Evolutionary conservation across 2,888 invertebrate genomes (phyloP), one percentile per base, ranked within the genome.

Genomic region (Drosophila kuntzei): DNA sequence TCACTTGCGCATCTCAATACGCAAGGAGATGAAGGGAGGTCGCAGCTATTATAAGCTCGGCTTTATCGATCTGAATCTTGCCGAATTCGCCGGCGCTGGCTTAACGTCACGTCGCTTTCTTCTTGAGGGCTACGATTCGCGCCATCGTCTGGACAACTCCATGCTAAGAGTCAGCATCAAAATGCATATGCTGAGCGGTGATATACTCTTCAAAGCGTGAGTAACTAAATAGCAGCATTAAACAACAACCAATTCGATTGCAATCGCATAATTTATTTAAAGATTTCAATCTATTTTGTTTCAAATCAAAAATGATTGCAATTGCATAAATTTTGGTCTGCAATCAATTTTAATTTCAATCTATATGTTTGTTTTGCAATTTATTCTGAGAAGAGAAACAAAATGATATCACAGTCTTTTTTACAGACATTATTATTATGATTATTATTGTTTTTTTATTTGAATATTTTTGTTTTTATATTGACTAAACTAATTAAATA

Each of bases 201-300:
- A 99, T 93, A 98, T 98, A 81, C 95, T 98, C 77, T 99, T 99
- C 92, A 98, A 99, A 96, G 98, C 98, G 98, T 98, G 93, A 95
- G 97, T 94, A 6, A 6, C 14, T 12, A 2, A 54, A 20, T n/a
- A 0, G 9, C n/a, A 12, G 11, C 1, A 36, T 11, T 34, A 11
- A n/a, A 5, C 5, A 4, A 1, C n/a, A 12, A 32, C n/a, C 12
- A n/a, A 32, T 12, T 32, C 9, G 4, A n/a, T 9, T 12, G 12
- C 32, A 12, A 32, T 32, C 27, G 27, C 8, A 9, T 27, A 2
- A 27, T 2, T 27, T 27, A 9, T 27, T 27, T 27, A 8, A 27
- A 27, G 9, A 5, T 3, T 32, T 18, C 14, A n/a, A 29, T 27
- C 1, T 5, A 20, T 27, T 9, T 27, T n/a, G n/a, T n/a, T n/a